Base-by-base conservation (phyloP, 2,888 invertebrate species). In the Pammene aurita region DNA sequence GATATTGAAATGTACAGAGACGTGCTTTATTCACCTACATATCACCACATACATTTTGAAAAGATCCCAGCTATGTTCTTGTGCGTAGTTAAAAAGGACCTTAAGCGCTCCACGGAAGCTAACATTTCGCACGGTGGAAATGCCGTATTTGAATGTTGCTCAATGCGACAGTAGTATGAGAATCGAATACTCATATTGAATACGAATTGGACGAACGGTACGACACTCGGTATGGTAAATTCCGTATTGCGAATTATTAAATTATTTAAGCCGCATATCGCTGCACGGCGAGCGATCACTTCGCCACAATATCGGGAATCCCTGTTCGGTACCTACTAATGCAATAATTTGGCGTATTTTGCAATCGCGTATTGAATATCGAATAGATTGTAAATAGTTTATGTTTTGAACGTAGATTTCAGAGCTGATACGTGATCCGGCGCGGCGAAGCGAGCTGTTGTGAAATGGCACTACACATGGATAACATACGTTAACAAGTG, bases 261-360 rank as follows among this genome's bases (percentile, higher is more conserved):
- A 92, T 92, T 91, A 92, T 92, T 92, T 91, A 92, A 92, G 92
- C 88, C 89, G 84, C 92, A 92, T 91, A 90, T 88, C 88, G 86
- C 86, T 85, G 85, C 84, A 85, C 81, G 82, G 83, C 83, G 85
- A 83, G 83, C 88, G 90, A 90, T 86, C 91, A 85, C 90, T 87
- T 88, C 88, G 90, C 92, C 91, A 89, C 91, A 91, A 89, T 92
- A 92, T 92, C 87, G 91, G 92, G 92, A 92, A 92, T 92, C 92
- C 92, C 92, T 88, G 88, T 88, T 90, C 86, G 83, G 87, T 88
- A 87, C 91, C 88, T 88, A 87, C 90, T 92, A 92, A 92, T 92
- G 91, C 90, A 92, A 92, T 92, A 92, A 92, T 92, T 92, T 92
- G 92, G 92, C 88, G 92, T 92, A 92, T 92, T 92, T 92, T 92